Conservation (phyloP, 2,888 invertebrate species). For the Thereva unica region DNA sequence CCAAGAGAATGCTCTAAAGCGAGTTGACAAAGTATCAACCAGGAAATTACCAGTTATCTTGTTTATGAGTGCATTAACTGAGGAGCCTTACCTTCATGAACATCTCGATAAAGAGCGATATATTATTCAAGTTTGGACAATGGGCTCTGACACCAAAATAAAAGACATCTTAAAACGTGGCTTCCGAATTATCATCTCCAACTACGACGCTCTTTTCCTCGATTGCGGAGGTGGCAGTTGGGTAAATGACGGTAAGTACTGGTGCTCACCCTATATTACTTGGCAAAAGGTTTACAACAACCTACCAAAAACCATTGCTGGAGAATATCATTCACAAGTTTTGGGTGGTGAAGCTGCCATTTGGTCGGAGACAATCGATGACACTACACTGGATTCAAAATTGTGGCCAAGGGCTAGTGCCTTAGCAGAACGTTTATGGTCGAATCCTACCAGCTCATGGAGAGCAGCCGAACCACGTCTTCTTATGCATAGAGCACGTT, state of each 20-base stretch:
- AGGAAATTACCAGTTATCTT: conserved; percentile 68
- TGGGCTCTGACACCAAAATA: too few species aligned
- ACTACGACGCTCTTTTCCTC: conserved; percentile 83
- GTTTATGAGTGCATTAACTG: conserved; percentile 83
- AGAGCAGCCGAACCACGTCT: too few species aligned
- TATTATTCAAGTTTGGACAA: too few species aligned
- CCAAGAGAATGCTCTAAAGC: conserved; percentile 61
- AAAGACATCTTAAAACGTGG: conserved; percentile 73
- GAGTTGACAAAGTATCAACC: conserved; percentile 50
- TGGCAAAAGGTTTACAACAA: too few species aligned
- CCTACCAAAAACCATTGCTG: conserved; percentile 67
- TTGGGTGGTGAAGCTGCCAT: conserved; percentile 79
- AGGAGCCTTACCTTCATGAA: conserved; percentile 65
- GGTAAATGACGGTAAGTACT: conserved; percentile 80
- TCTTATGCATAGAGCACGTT: too few species aligned
- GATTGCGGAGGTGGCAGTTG: conserved; percentile 86
- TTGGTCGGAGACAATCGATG: conserved; percentile 85
- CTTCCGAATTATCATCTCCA: conserved; percentile 78
- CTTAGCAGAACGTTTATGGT: too few species aligned
- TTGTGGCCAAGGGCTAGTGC: too few species aligned
- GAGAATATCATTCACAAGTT: conserved; percentile 60
- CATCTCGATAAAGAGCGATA: too few species aligned
- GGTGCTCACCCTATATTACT: conserved; percentile 91
- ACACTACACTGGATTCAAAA: conserved; percentile 66
- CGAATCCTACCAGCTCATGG: too few species aligned